These are phyloP conservation scores for Pocillopora damicornis DNA, from an alignment of 64 coral and sea anemone genomes.

Conservation along the genomic window DNA sequence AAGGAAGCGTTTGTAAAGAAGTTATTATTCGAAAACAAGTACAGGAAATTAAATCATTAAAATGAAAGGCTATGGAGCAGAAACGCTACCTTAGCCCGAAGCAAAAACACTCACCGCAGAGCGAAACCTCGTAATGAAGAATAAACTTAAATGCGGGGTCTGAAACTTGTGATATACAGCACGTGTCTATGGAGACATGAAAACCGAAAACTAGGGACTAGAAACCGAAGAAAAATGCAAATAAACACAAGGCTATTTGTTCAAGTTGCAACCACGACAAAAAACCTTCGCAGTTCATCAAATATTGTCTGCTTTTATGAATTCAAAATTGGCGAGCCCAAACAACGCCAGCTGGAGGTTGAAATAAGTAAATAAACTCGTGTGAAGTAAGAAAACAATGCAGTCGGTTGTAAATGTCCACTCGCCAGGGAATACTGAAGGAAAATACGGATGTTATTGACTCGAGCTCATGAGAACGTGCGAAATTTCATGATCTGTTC, in stretches of 20 bases:
- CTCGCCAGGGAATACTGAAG: neutral
- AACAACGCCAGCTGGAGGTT: conserved; percentile 32
- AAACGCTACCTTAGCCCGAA: conserved; percentile 36
- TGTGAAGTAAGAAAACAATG: conserved; percentile 28
- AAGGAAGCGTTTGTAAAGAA: conserved; percentile 53
- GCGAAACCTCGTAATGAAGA: neutral
- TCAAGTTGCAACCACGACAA: neutral
- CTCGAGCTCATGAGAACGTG: neutral
- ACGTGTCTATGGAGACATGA: neutral
- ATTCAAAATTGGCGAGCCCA: neutral
- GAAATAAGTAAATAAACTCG: conserved; percentile 15
- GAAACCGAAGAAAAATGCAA: neutral
- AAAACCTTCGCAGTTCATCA: neutral
- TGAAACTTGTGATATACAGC: neutral
- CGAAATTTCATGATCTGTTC: neutral
- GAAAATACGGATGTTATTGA: conserved; percentile 14
- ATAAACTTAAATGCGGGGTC: neutral
- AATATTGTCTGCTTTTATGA: conserved; percentile 7
- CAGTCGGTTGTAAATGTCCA: neutral
- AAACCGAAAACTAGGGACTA: neutral
- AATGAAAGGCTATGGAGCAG: conserved; percentile 41
- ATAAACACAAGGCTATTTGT: neutral
- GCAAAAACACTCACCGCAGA: neutral
- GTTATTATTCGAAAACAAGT: conserved; percentile 74
- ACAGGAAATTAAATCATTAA: conserved; percentile 90